These are phyloP conservation scores for Zeuzera pyrina DNA, from an alignment of 2,888 invertebrate genomes.

Conservation along the genomic window DNA sequence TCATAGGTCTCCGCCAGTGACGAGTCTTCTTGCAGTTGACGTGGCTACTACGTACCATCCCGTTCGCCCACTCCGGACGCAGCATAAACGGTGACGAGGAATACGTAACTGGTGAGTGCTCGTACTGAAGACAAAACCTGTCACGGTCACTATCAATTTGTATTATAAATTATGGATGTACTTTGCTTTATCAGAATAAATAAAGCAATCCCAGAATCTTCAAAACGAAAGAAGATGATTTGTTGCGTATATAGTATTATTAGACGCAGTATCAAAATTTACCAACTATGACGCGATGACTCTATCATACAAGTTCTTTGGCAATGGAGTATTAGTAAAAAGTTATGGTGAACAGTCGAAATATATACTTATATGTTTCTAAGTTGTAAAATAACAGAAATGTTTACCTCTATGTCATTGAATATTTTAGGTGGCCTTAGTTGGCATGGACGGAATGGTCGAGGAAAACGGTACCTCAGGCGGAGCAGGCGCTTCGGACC, in stretches of 20 bases:
- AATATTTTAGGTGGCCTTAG: constrained; percentile 77
- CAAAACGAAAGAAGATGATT: constrained; percentile 26
- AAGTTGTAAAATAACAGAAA: no score
- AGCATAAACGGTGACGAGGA: constrained; percentile 95
- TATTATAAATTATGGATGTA: constrained; percentile 57
- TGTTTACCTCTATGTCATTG: constrained; percentile 72
- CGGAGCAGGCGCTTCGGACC: constrained; percentile 51
- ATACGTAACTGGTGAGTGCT: constrained; percentile 94
- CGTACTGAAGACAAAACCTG: constrained; percentile 68
- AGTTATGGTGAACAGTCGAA: constrained; percentile 5
- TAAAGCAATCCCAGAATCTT: constrained; percentile 28
- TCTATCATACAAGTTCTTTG: constrained; percentile 53
- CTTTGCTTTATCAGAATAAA: constrained; percentile 29
- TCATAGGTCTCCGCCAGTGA: constrained; percentile 85
- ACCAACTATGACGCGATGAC: constrained; percentile 55
- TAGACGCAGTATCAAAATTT: constrained; percentile 63
- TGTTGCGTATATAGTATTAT: constrained; percentile 38
- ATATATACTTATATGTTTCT: no score
- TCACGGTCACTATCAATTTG: constrained; percentile 63
- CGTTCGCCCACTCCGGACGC: constrained; percentile 95
- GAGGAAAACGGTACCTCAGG: constrained; percentile 85
- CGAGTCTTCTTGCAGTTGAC: constrained; percentile 91
- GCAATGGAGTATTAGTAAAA: constrained; percentile 42
- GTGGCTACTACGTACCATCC: constrained; percentile 94
- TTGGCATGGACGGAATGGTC: constrained; percentile 92